These are phyloP conservation scores for Philopedon plagiatum DNA, from an alignment of 2,888 invertebrate genomes.

Conservation along the genomic window DNA sequence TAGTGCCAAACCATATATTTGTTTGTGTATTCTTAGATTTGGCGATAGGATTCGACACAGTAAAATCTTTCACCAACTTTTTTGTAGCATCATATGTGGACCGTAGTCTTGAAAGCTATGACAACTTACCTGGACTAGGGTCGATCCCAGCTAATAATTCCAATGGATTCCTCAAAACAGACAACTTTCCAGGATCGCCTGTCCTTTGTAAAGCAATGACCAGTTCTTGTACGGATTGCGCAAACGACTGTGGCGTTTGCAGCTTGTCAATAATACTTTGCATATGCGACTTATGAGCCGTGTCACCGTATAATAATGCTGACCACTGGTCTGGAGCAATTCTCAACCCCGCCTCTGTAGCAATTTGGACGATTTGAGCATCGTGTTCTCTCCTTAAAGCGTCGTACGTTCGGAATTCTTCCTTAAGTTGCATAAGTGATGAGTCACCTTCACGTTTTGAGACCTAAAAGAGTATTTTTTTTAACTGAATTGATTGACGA, in stretches of 20 bases:
- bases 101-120: background rate
- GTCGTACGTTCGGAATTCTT: constrained; percentile 96
- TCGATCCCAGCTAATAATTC: constrained; percentile 91
- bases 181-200: constrained; percentile 87
- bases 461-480: constrained; percentile 72
- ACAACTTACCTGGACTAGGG: constrained; percentile 79
- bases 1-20: too few relatives aligned
- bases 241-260: constrained; percentile 94
- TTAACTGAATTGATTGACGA: background rate
- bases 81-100: too few relatives aligned
- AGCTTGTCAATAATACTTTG: constrained; percentile 93
- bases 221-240: constrained; percentile 91
- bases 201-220: constrained; percentile 92
- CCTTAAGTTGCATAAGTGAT: constrained; percentile 97
- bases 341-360: constrained; percentile 95
- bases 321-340: constrained; percentile 99
- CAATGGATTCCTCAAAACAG: constrained; percentile 82
- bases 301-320: constrained; percentile 94
- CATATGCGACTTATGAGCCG: constrained; percentile 97
- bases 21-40: too few relatives aligned
- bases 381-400: constrained; percentile 95
- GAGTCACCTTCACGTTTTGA: constrained; percentile 97
- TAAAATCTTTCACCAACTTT: too few relatives aligned
- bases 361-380: constrained; percentile 98
- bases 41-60: too few relatives aligned